Base-by-base conservation (phyloP, 2,797 vertebrate species). In the Tragopan temminckii region DNA sequence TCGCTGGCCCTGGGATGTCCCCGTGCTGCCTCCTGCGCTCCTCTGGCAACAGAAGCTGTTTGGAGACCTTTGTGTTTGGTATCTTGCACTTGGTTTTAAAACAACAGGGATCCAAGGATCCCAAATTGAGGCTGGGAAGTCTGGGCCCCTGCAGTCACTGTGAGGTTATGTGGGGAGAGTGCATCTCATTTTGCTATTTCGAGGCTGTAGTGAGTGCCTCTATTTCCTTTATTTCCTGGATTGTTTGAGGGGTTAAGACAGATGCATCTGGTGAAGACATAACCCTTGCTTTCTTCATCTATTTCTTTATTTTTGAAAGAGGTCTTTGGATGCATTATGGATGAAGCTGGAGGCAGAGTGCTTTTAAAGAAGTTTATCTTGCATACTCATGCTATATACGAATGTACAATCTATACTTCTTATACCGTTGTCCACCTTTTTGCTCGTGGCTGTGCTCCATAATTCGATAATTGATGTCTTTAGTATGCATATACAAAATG, bases 321-420 rank as follows among this genome's bases (percentile, higher is more conserved):
- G 52, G 35, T 70, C 42, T 85, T 83, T 33, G 62, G 70, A 91
- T 96, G 80, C 72, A 95, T 96, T 93, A 93, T 94, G 82, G 77
- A 92, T 96, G 93, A 91, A 88, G 80, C 24, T 33, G 21, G 38
- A 87, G 75, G 74, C 53, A 70, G 87, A 96, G 90, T 87, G 89
- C 75, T 88, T 94, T 92, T 88, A 31, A 69, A 85, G 45, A 91
- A 93, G 66, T 95, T 88, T 46, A n/a, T 89, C 38, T 85, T 94
- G 93, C 82, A 2, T 18, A 80, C 69, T 89, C 76, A 89, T 0
- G 9, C 88, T 88, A 13, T 59, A 25, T 62, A 48, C 78, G 72
- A 91, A 46, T 21, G 50, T 76, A 11, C 82, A 76, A 88, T 93
- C 91, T 59, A 59, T 85, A 89, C 20, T 55, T 21, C 27, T 90